phyloP scores from a whole-genome alignment of 2,797 vertebrate species.

The Gallinago nigripennis region DNA sequence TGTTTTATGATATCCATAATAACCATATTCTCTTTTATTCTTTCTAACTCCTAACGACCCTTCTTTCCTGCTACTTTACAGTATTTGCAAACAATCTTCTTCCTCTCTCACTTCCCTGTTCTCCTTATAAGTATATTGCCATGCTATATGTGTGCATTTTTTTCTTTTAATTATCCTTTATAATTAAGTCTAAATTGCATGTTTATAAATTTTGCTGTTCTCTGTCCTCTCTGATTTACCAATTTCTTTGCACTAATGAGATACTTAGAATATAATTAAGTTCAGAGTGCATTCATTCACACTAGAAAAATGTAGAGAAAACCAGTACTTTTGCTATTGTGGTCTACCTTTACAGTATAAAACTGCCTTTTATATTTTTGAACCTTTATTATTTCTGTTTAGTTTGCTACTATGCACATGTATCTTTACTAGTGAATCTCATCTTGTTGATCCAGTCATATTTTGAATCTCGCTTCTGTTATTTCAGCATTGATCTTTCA shows the following conservation, averaged over 20 bases:
- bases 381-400: background rate
- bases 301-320: background rate
- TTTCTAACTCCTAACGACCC: background rate
- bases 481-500: background rate
- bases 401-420: background rate
- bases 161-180: background rate
- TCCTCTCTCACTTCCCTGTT: background rate
- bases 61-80: background rate
- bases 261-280: background rate
- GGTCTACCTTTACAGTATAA: background rate
- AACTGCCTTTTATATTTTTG: background rate
- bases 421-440: background rate
- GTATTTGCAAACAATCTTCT: background rate
- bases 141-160: background rate
- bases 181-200: background rate
- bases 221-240: background rate
- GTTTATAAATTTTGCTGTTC: background rate
- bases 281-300: background rate
- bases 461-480: background rate
- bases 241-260: background rate
- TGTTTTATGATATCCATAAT: background rate
- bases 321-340: background rate
- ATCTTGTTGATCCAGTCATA: background rate
- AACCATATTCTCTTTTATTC: background rate
- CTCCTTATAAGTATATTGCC: background rate